A percentile compares a stretch with the other conserved stretches of the same genome.
phyloP scores from a whole-genome alignment of 1,140 invertebrate genomes.

The Drusus annulatus region DNA sequence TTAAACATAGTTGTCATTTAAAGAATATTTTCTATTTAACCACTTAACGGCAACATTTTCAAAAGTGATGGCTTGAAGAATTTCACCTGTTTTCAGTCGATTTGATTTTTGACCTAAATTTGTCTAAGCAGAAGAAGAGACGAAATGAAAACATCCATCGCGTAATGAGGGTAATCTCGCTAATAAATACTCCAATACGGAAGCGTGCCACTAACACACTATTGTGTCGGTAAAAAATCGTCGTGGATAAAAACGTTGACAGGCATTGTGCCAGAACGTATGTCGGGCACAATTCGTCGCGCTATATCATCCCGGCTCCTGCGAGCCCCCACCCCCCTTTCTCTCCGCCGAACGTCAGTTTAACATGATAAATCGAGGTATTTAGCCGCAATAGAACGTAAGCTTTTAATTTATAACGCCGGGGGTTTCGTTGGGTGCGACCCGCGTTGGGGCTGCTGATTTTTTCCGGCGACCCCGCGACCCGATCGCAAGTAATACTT shows the following conservation, averaged over 20 bases:
- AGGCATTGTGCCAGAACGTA: conserved; percentile 32
- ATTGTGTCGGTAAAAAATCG: conserved; percentile 34
- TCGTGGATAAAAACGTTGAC: conserved; percentile 40
- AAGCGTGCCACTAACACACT: conserved; percentile 17
- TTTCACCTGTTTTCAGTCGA: no score
- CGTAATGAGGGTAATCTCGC: conserved; percentile 29
- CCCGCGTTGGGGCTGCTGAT: neutral
- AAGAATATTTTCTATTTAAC: no score
- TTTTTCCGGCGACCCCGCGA: no score
- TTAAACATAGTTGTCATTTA: no score
- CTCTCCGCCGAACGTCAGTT: conserved; percentile 45
- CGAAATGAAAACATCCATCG: neutral
- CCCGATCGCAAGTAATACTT: no score
- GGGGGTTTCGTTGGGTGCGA: conserved; percentile 38
- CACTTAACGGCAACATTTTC: no score
- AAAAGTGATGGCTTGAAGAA: no score
- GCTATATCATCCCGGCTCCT: conserved; percentile 28
- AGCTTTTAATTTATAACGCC: conserved; percentile 55
- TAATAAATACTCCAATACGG: conserved; percentile 32
- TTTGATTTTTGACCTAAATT: no score
- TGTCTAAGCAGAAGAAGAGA: no score
- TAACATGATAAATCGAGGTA: conserved; percentile 56
- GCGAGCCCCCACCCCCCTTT: neutral
- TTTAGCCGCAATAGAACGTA: conserved; percentile 55
- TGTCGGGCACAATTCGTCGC: conserved; percentile 42